Percentiles rank a stretch among this genome's conserved stretches.
These are phyloP conservation scores for Itoplectis maculator DNA, from an alignment of 2,888 invertebrate genomes.

Conservation along the genomic window DNA sequence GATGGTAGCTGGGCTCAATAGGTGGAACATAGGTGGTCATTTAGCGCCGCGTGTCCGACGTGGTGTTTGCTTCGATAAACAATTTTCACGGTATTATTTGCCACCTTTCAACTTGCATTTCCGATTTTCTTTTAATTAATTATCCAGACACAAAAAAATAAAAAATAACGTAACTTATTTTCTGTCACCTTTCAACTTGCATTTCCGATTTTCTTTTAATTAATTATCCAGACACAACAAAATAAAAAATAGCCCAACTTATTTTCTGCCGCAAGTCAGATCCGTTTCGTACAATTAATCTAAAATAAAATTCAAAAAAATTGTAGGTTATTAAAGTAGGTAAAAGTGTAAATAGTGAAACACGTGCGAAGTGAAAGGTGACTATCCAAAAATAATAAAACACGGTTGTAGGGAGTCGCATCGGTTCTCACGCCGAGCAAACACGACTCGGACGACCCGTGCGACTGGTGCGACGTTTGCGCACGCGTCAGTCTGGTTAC, in stretches of 20 bases:
- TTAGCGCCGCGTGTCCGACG: slow-evolving; percentile 80
- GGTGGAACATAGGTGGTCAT: slow-evolving; percentile 85
- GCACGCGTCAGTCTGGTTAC: slow-evolving; percentile 21
- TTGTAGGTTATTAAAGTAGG: neutral
- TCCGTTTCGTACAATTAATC: no score
- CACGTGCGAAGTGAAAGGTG: neutral
- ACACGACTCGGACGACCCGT: slow-evolving; percentile 44
- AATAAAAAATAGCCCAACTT: no score
- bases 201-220: neutral
- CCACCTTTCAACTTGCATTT: neutral
- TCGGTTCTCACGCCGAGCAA: slow-evolving; percentile 58
- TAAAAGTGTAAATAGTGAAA: neutral
- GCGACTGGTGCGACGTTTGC: slow-evolving; percentile 13
- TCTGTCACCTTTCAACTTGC: neutral
- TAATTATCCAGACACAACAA: neutral
- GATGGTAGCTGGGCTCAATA: neutral
- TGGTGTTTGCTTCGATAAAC: neutral
- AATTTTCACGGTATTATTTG: neutral
- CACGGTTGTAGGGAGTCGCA: slow-evolving; percentile 56
- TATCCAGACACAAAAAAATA: neutral
- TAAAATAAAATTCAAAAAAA: neutral
- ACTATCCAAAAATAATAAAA: slow-evolving; percentile 34
- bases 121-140: neutral
- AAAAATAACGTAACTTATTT: no score
- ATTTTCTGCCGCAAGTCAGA: no score